phyloP scores from a whole-genome alignment of 1,140 invertebrate species.

The Pygmarrhopalites habei region DNA sequence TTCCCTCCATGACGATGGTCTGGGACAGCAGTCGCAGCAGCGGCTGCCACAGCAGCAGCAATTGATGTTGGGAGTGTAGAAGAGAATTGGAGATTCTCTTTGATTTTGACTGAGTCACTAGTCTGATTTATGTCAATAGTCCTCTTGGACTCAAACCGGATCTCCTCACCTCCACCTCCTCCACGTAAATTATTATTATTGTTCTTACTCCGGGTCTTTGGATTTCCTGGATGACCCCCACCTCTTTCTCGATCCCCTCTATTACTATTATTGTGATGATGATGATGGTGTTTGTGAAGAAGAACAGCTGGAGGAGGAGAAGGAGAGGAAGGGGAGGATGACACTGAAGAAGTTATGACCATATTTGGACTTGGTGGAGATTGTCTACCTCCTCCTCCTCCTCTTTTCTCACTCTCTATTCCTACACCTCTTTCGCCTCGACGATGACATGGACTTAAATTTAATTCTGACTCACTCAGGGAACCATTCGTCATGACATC shows the following conservation, averaged over 20 bases:
- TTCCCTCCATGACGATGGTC: not conserved
- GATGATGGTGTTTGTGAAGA: too few relatives aligned
- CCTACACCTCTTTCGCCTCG: not conserved
- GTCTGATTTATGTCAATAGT: slow-evolving; percentile 34
- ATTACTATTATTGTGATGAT: too few relatives aligned
- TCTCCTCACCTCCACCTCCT: slow-evolving; percentile 15
- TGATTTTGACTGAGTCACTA: slow-evolving; percentile 34
- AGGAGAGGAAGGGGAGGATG: not conserved
- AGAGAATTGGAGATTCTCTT: slow-evolving; percentile 38
- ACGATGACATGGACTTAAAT: slow-evolving; percentile 12
- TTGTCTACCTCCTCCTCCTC: not conserved
- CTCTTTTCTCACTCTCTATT: too few relatives aligned
- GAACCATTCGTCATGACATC: slow-evolving; percentile 35
- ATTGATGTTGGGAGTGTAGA: slow-evolving; percentile 24
- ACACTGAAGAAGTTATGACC: slow-evolving; percentile 2
- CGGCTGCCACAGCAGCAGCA: not conserved
- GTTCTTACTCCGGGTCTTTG: not conserved
- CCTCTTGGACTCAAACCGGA: slow-evolving; percentile 32
- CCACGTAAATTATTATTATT: not conserved
- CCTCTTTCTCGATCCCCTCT: not conserved
- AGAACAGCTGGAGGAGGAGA: too few relatives aligned
- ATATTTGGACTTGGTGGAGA: not conserved
- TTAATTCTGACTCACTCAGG: slow-evolving; percentile 24
- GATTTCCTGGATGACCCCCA: too few relatives aligned
- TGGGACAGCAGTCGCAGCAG: not conserved